A percentile compares a stretch with the other conserved stretches of the same genome.
These are phyloP conservation scores for Ptilonorhynchus violaceus DNA, from an alignment of 2,113 vertebrate genomes.

Conservation along the genomic window DNA sequence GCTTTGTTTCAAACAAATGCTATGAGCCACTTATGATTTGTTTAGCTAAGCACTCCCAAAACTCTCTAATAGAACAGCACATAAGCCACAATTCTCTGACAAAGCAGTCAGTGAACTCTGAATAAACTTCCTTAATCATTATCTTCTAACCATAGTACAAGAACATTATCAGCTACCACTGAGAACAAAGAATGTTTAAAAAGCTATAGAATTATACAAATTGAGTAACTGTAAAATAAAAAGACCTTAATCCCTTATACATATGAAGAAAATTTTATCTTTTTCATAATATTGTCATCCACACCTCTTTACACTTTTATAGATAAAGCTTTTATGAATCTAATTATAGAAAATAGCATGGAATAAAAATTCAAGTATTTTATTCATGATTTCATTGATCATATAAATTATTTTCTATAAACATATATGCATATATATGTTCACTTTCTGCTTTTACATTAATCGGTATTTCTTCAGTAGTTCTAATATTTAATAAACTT, in stretches of 20 bases:
- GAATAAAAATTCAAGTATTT: neutral
- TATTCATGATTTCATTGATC: neutral
- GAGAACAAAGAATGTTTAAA: neutral
- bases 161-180: neutral
- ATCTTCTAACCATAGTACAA: neutral
- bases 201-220: neutral
- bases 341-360: neutral
- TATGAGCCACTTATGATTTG: neutral
- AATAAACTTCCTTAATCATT: neutral
- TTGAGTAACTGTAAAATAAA: neutral
- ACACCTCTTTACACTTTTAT: neutral
- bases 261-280: neutral
- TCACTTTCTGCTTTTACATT: neutral
- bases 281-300: neutral
- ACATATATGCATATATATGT: neutral
- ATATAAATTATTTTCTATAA: neutral
- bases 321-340: neutral
- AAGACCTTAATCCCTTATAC: neutral
- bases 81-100: neutral
- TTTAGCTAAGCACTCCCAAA: neutral
- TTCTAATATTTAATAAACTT: neutral
- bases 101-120: neutral
- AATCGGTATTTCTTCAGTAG: neutral
- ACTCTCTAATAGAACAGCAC: neutral
- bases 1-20: neutral